phyloP scores from a whole-genome alignment of 2,113 vertebrate species.

The Romanogobio albipinnatus region DNA sequence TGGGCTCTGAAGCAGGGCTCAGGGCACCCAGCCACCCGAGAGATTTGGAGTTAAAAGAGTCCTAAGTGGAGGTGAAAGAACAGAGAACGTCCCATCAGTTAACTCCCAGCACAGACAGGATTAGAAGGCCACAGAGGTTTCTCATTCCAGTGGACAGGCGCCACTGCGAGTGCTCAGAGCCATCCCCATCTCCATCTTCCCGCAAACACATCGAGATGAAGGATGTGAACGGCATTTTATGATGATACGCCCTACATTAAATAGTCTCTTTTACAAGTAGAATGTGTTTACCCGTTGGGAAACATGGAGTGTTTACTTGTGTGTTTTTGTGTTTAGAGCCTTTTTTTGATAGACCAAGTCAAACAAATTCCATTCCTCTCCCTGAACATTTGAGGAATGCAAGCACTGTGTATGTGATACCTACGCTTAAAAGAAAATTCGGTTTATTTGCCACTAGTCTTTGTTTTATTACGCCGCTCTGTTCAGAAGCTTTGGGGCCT shows the following conservation, averaged over 20 bases:
- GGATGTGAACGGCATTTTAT: conserved; percentile 65
- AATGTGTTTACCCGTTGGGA: conserved; percentile 63
- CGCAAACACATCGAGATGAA: conserved; percentile 63
- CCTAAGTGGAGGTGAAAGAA: conserved; percentile 64
- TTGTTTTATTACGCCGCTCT: conserved; percentile 19
- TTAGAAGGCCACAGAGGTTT: conserved; percentile 69
- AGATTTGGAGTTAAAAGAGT: conserved; percentile 64
- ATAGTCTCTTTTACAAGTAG: conserved; percentile 57
- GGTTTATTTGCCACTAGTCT: conserved; percentile 8
- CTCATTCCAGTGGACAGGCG: conserved; percentile 68
- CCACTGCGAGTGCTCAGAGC: conserved; percentile 64
- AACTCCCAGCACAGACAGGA: conserved; percentile 72
- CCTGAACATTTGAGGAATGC: conserved; percentile 45
- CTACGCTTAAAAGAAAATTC: neutral
- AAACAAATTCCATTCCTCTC: conserved; percentile 43
- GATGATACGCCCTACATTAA: conserved; percentile 61
- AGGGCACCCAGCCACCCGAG: conserved; percentile 59
- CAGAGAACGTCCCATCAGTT: conserved; percentile 64
- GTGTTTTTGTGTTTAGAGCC: conserved; percentile 54
- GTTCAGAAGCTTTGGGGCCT: conserved; percentile 25
- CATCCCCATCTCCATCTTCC: conserved; percentile 63
- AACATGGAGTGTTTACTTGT: conserved; percentile 43
- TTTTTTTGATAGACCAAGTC: conserved; percentile 46
- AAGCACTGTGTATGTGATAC: neutral
- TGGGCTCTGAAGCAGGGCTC: conserved; percentile 64